Evolutionary conservation across 37 sponge, comb jelly and placozoan genomes (phyloP).

Genomic region (Spongilla lacustris): DNA sequence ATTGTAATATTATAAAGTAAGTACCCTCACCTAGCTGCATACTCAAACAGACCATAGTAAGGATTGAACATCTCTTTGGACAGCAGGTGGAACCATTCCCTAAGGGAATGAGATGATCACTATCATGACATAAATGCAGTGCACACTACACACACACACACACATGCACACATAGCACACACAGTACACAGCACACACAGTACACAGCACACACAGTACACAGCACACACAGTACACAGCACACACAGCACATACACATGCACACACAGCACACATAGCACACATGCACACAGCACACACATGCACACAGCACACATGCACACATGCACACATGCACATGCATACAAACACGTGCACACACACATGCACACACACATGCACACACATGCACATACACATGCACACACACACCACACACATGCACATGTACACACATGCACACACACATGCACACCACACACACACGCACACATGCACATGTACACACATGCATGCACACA

Average conservation of each 20-base stretch:
- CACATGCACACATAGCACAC: no score
- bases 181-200: no score
- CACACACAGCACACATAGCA: background rate
- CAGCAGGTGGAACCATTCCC: slow-evolving; percentile 97
- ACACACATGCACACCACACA: background rate
- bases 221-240: no score
- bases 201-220: no score
- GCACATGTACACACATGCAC: slow-evolving; percentile 62
- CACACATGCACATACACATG: background rate
- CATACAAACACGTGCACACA: background rate
- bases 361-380: background rate
- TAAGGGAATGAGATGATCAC: slow-evolving; percentile 5
- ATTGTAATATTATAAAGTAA: background rate
- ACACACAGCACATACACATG: background rate
- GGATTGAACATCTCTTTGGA: slow-evolving; percentile 99
- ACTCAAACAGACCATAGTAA: slow-evolving; percentile 99
- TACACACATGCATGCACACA: background rate
- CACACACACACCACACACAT: background rate
- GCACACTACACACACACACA: background rate
- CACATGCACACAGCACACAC: background rate
- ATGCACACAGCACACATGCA: background rate
- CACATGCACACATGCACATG: background rate
- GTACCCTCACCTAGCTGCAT: slow-evolving; percentile 87
- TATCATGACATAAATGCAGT: background rate
- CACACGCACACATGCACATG: background rate